phyloP scores from a whole-genome alignment of 2,113 vertebrate genomes.

The Salvelinus sp. region DNA sequence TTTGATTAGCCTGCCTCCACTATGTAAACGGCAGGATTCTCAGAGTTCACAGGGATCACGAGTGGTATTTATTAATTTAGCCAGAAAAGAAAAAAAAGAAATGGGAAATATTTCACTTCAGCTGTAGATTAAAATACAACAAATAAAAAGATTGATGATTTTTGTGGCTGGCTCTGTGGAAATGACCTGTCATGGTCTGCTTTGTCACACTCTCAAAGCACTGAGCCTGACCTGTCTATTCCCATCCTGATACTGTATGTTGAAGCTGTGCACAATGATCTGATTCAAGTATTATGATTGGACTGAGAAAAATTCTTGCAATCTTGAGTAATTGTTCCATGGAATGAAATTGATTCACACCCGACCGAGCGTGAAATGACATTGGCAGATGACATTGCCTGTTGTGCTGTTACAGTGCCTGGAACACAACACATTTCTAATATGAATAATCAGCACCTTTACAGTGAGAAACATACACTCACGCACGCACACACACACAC shows the following conservation, averaged over 20 bases:
- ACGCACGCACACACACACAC: background rate
- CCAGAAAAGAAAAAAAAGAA: conserved; percentile 32
- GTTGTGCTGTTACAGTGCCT: conserved; percentile 67
- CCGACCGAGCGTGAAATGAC: conserved; percentile 79
- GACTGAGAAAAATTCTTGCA: conserved; percentile 56
- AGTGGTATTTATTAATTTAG: conserved; percentile 59
- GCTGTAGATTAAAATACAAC: conserved; percentile 43
- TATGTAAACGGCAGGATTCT: conserved; percentile 60
- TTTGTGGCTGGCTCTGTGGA: conserved; percentile 29
- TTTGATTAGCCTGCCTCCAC: conserved; percentile 57
- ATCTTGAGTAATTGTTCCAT: conserved; percentile 78
- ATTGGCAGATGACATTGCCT: conserved; percentile 77
- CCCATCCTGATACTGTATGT: conserved; percentile 57
- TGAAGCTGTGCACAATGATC: conserved; percentile 60
- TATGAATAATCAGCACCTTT: conserved; percentile 73
- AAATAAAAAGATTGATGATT: conserved; percentile 38
- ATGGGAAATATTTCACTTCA: conserved; percentile 21
- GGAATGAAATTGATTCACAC: conserved; percentile 81
- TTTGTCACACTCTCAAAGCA: conserved; percentile 41
- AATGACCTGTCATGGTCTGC: conserved; percentile 44
- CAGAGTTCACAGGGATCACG: conserved; percentile 56
- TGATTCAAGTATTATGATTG: conserved; percentile 74
- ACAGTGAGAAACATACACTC: conserved; percentile 16
- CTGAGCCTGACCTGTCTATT: conserved; percentile 52
- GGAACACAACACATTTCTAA: conserved; percentile 73